A percentile compares a stretch with the other conserved stretches of the same genome.
These are phyloP conservation scores for Bradypus variegatus DNA, from an alignment of 2,797 vertebrate species.

Conservation along the genomic window DNA sequence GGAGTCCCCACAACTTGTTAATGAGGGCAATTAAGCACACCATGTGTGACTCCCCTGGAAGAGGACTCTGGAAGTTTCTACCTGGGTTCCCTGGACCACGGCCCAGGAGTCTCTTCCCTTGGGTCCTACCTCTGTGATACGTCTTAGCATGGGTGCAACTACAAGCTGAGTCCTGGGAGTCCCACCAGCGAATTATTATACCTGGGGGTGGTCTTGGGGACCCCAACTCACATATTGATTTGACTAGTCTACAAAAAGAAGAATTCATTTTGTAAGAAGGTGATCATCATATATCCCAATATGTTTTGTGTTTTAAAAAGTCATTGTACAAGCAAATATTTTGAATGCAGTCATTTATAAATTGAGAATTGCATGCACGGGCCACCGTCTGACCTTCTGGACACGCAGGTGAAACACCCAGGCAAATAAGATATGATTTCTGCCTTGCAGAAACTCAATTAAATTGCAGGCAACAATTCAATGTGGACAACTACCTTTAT, in stretches of 20 bases:
- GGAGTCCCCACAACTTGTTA: accelerated
- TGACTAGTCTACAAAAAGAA: background rate
- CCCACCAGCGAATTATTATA: no score
- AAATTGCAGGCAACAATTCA: background rate
- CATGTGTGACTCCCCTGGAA: background rate
- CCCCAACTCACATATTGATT: accelerated
- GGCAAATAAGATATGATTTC: no score
- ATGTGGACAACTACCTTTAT: background rate
- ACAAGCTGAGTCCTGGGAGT: accelerated
- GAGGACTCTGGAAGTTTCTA: background rate
- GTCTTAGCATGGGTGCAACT: accelerated
- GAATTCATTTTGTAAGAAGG: background rate
- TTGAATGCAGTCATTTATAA: background rate
- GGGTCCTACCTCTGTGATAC: accelerated
- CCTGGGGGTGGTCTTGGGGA: no score
- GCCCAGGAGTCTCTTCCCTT: accelerated
- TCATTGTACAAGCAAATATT: accelerated
- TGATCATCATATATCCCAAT: accelerated
- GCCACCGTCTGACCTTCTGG: background rate
- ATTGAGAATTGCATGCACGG: accelerated
- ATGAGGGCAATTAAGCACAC: accelerated
- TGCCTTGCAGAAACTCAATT: background rate
- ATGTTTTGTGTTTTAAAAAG: background rate
- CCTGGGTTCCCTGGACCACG: accelerated
- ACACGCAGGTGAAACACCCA: background rate